These are phyloP conservation scores for Dryococelus australis DNA, from an alignment of 2,888 invertebrate genomes.

Conservation along the genomic window DNA sequence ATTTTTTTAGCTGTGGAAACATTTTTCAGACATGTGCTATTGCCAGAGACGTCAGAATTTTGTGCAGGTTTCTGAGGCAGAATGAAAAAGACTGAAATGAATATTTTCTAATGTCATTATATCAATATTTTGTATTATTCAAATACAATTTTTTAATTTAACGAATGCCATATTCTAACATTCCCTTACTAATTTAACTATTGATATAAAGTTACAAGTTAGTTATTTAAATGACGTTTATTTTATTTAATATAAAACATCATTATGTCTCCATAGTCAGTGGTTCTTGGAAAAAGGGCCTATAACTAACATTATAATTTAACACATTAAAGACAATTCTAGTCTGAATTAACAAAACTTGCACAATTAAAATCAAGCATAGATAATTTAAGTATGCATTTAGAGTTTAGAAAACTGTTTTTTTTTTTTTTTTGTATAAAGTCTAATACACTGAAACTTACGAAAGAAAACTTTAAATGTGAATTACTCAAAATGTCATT, in stretches of 20 bases:
- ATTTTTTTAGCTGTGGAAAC: background rate
- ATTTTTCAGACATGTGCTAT: too few species aligned
- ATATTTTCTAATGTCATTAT: too few species aligned
- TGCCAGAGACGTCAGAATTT: too few species aligned
- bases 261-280: background rate
- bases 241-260: background rate
- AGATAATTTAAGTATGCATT: background rate
- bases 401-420: slow-evolving; percentile 10
- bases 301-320: background rate
- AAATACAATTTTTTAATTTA: background rate
- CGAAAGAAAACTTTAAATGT: background rate
- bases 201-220: background rate
- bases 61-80: too few species aligned
- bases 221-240: background rate
- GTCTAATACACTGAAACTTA: background rate
- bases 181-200: background rate
- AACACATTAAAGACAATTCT: background rate
- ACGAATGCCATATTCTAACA: background rate
- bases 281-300: slow-evolving; percentile 12
- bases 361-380: background rate
- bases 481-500: background rate
- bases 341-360: background rate
- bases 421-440: background rate
- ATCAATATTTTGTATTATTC: background rate
- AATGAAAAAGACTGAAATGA: too few species aligned